A percentile compares a stretch with the other conserved stretches of the same genome.
phyloP scores from a whole-genome alignment of 2,113 vertebrate genomes.

The rabbit (Oryctolagus cuniculus) region mOryCun1.1 NC_091437.1:43984001-43984500 shows the following conservation, averaged over 20 bases:
- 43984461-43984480: background rate
- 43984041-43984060: background rate
- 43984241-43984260: background rate
- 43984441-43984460: conserved; percentile 33
- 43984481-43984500: background rate
- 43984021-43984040: background rate
- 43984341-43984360: background rate
- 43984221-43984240: background rate
- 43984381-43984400: background rate
- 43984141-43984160: background rate
- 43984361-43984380: background rate
- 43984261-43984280: background rate
- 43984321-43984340: background rate
- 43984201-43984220: background rate
- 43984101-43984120: background rate
- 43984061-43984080: background rate
- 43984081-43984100: background rate
- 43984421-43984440: background rate
- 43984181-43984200: background rate
- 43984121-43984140: background rate
- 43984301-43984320: background rate
- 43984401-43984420: background rate
- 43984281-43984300: background rate
- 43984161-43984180: background rate
- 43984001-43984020: background rate